Evolutionary conservation across 1,140 invertebrate genomes (phyloP).

Genomic region (Bombus confusus): DNA sequence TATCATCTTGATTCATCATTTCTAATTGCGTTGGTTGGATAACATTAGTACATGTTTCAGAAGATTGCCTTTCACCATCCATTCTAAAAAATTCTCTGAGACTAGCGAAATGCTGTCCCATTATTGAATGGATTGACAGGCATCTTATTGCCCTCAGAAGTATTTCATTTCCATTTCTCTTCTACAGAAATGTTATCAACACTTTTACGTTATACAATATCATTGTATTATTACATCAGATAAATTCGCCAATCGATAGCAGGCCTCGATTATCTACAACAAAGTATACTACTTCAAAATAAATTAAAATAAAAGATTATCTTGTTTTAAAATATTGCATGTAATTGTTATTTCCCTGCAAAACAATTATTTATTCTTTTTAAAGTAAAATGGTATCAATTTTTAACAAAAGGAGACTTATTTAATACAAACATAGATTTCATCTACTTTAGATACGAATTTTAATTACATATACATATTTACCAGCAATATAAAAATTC

Average conservation of each 20-base stretch:
- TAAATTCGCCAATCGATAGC: slow-evolving; percentile 5
- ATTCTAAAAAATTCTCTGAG: slow-evolving; percentile 81
- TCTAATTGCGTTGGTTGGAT: slow-evolving; percentile 64
- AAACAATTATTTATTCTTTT: neutral
- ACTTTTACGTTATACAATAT: slow-evolving; percentile 10
- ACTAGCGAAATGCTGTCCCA: slow-evolving; percentile 83
- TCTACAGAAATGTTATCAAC: slow-evolving; percentile 24
- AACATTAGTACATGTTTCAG: slow-evolving; percentile 68
- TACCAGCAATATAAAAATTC: slow-evolving; percentile 10
- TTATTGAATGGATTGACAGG: slow-evolving; percentile 75
- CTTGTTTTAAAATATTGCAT: neutral
- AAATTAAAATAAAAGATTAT: neutral
- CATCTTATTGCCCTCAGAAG: slow-evolving; percentile 75
- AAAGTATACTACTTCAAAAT: slow-evolving; percentile 15
- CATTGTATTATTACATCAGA: slow-evolving; percentile 11
- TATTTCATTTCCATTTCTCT: slow-evolving; percentile 39
- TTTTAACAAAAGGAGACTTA: neutral
- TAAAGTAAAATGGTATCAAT: neutral
- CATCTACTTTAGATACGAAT: neutral
- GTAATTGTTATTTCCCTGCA: too few species aligned
- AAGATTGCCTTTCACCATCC: slow-evolving; percentile 74
- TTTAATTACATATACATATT: slow-evolving; percentile 6
- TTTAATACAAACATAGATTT: neutral
- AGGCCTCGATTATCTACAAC: slow-evolving; percentile 33
- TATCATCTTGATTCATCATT: slow-evolving; percentile 68